Base-by-base conservation (phyloP, 2,888 invertebrate genomes). In the Eupithecia subfuscata region DNA sequence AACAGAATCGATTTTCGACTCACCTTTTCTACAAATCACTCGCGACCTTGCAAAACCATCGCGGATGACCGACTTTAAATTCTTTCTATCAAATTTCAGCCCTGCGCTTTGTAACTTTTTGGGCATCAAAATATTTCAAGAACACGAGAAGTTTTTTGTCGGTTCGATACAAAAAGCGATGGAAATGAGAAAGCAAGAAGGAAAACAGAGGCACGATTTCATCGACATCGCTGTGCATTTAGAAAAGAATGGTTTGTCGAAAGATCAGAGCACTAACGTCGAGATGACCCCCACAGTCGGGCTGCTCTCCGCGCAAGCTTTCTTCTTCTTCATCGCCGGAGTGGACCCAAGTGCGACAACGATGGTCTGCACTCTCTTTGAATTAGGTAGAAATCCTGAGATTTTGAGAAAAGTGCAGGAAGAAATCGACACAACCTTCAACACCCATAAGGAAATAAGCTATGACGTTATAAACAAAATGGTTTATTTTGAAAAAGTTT, bases 111-210 rank as follows among this genome's bases (percentile, higher is more conserved):
- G 73, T 8, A 83, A 85, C 67, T 14, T 74, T 0, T 71, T 90
- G 0, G 84, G 86, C 7, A 16, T 91, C 0, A 85, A 83, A 63
- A 1, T 90, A 4, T 89, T 89, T 68, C 80, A 82, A 37, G 84
- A 89, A 3, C 79, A 84, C n/a, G 89, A 91, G 71, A 75, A 86
- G 0, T 90, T 90, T 25, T 91, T 92, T 71, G 82, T 91, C 40
- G 82, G 83, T 43, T 88, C 89, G 2, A 86, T 92, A 2, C 88
- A 86, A 75, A 81, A 87, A 75, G 84, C 89, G 0, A 81, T 91
- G 3, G 79, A 84, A 14, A 78, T 84, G 34, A 82, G 92, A 8
- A 81, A 88, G 74, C 69, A 84, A 16, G 88, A 88, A 1, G 83
- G 84, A 34, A 79, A 82, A 0, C 88, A 86, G 56, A 87, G 82